These are phyloP conservation scores for Metopia argyrocephala DNA, from an alignment of 2,888 invertebrate genomes.

Conservation along the genomic window DNA sequence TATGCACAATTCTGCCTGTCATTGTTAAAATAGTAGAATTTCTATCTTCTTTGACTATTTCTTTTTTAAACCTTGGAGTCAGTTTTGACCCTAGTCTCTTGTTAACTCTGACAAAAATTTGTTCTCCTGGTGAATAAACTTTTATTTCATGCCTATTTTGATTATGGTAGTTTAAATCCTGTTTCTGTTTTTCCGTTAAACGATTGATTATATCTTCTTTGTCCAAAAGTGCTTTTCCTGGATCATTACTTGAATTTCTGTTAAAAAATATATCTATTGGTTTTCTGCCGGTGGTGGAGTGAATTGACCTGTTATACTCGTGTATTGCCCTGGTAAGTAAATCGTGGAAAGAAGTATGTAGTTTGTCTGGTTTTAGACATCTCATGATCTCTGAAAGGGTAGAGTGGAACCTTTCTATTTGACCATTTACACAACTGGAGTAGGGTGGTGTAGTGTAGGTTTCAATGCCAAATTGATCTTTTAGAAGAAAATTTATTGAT, in stretches of 20 bases:
- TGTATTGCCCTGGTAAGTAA: conserved; percentile 18
- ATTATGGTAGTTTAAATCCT: conserved; percentile 25
- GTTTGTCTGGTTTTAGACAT: conserved; percentile 23
- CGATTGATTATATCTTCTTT: conserved; percentile 28
- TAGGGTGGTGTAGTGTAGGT: conserved; percentile 40
- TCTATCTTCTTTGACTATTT: conserved; percentile 30
- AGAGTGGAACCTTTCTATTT: conserved; percentile 42
- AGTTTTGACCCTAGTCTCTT: conserved; percentile 54
- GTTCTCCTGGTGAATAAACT: conserved; percentile 28
- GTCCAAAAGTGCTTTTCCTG: conserved; percentile 15
- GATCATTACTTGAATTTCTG: conserved; percentile 3
- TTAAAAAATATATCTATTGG: too few species aligned
- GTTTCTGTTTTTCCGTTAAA: conserved; percentile 21
- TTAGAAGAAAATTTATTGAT: conserved; percentile 29
- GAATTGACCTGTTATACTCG: conserved; percentile 15
- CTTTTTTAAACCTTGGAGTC: conserved; percentile 38
- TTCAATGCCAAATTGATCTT: conserved; percentile 29
- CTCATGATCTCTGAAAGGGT: conserved; percentile 6
- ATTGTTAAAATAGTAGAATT: conserved; percentile 36
- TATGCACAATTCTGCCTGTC: conserved; percentile 29
- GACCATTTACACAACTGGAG: conserved; percentile 29
- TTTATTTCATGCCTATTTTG: conserved; percentile 10
- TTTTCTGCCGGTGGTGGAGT: conserved; percentile 15
- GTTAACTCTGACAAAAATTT: conserved; percentile 41
- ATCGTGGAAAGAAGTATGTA: conserved; percentile 22